Evolutionary conservation across 2,113 vertebrate genomes (phyloP).

Genomic region (Sarotherodon lohbergeri): DNA sequence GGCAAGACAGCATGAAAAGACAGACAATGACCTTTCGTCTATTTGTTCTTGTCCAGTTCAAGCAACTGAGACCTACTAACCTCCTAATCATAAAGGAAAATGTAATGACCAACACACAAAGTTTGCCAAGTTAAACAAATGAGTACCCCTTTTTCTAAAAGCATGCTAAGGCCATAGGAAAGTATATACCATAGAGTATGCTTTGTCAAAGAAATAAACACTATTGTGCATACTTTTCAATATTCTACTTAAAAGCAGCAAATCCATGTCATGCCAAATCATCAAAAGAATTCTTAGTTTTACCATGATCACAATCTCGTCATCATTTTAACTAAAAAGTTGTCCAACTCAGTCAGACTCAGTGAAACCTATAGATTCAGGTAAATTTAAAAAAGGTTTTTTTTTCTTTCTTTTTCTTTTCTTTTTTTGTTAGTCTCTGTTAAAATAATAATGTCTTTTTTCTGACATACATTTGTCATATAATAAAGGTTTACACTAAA

Average conservation of each 20-base stretch:
- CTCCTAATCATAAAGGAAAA: background rate
- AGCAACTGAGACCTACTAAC: background rate
- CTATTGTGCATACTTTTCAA: background rate
- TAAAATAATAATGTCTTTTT: background rate
- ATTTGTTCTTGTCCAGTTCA: background rate
- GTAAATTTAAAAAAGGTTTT: accelerated
- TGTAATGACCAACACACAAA: background rate
- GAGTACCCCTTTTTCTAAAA: background rate
- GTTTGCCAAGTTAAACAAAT: background rate
- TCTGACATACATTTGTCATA: background rate
- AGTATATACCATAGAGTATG: background rate
- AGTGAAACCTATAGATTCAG: background rate
- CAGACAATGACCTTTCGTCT: background rate
- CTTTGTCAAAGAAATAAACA: background rate
- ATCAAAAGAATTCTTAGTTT: background rate
- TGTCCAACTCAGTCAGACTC: background rate
- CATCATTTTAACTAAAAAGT: background rate
- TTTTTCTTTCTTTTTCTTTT: accelerated
- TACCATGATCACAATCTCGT: background rate
- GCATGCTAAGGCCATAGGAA: background rate
- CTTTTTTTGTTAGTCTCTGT: background rate
- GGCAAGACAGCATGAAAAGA: background rate
- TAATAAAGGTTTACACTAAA: background rate
- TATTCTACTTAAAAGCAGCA: background rate
- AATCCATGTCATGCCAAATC: background rate